Evolutionary conservation across 2,113 vertebrate species (phyloP).

Genomic region (Peromyscus maniculatus): DNA sequence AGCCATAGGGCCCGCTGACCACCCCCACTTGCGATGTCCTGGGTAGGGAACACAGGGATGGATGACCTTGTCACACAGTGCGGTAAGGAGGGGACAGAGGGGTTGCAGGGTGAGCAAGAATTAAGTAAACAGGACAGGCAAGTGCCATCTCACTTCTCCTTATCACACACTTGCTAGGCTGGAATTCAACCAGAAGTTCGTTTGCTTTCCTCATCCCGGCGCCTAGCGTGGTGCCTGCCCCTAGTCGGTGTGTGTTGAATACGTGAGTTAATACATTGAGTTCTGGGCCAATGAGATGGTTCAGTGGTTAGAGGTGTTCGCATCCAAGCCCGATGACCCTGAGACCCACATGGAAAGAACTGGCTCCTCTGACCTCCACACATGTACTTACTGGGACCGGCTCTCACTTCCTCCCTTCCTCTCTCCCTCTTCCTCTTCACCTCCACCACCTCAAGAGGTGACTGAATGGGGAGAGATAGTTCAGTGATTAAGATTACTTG

Average conservation of each 20-base stretch:
- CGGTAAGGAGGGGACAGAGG: neutral
- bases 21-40: neutral
- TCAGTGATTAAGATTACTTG: neutral
- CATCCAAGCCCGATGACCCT: neutral
- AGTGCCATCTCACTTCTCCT: neutral
- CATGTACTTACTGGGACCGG: neutral
- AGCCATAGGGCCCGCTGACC: neutral
- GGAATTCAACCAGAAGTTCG: neutral
- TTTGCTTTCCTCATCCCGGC: neutral
- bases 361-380: neutral
- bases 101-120: neutral
- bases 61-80: neutral
- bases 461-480: neutral
- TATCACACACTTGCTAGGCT: neutral
- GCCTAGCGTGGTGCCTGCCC: neutral
- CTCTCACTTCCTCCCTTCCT: neutral
- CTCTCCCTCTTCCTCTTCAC: no score
- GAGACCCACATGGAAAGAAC: neutral
- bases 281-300: neutral
- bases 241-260: neutral
- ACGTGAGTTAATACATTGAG: neutral
- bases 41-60: neutral
- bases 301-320: neutral
- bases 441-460: neutral
- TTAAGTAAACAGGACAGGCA: neutral